Evolutionary conservation across 2,797 vertebrate genomes (phyloP), one percentile per base, ranked within the genome.

Genomic region (Erpetoichthys calabaricus): DNA sequence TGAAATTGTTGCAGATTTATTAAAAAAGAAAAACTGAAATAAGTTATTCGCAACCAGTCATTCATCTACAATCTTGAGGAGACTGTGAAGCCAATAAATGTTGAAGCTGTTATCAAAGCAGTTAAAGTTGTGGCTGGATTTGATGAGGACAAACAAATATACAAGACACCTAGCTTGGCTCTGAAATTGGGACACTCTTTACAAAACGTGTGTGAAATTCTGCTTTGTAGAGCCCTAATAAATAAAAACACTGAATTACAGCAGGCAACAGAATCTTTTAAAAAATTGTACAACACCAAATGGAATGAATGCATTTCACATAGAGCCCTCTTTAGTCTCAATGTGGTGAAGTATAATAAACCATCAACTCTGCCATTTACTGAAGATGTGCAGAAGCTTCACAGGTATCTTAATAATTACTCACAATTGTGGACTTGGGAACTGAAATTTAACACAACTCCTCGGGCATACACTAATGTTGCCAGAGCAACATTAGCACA

Each of bases 401-500:
- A 70, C 56, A 56, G 1, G 1, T 65, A 67, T 57, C 55, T 78
- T 2, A 65, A 78, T 54, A 57, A 7, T 4, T 59, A 7, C 60
- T n/a, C 66, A 61, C 55, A 43, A 4, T 1, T 8, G 59, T 60
- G 55, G 47, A 10, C 25, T 47, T 10, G 46, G 42, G 60, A 59
- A 42, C 41, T 60, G 58, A 61, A 7, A 64, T 57, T 9, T 0
- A n/a, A 60, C 57, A 66, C 64, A 3, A n/a, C 55, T 61, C 1
- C 45, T 47, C 59, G 68, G 53, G 55, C 43, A 10, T 78, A 72
- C 59, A 50, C 5, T 0, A 5, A 56, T 3, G 68, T 76, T 5
- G 71, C 64, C 57, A 72, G 54, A 44, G 68, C 72, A 47, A 75
- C 64, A 1, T 67, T 76, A 2, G 58, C 74, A 4, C 75, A 74